Evolutionary conservation across 2,888 invertebrate genomes (phyloP).

Genomic region (Tiliacea citrago): DNA sequence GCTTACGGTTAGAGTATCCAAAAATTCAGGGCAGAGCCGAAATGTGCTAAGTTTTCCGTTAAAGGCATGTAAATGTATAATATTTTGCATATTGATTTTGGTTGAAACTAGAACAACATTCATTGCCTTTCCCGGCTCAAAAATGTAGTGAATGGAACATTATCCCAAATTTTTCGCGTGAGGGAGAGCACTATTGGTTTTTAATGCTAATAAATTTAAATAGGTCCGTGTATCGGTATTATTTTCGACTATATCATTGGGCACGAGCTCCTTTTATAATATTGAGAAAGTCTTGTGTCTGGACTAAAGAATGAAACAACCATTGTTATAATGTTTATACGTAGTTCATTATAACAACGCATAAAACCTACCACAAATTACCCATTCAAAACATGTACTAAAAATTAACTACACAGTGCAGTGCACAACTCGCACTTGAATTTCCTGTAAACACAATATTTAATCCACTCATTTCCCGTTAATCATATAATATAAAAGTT

Average conservation of each 20-base stretch:
- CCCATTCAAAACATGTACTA: slow-evolving; percentile 7
- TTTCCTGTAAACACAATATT: no score
- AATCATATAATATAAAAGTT: slow-evolving; percentile 59
- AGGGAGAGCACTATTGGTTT: slow-evolving; percentile 34
- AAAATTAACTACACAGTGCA: slow-evolving; percentile 3
- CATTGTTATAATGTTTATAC: no score
- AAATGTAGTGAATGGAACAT: slow-evolving; percentile 31
- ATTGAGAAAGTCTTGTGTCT: not conserved
- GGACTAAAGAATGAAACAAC: not conserved
- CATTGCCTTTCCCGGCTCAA: slow-evolving; percentile 38
- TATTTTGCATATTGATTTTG: slow-evolving; percentile 63
- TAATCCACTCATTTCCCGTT: slow-evolving; percentile 54
- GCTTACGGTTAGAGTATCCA: slow-evolving; percentile 43
- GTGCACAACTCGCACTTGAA: slow-evolving; percentile 26
- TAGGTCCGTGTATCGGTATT: no score
- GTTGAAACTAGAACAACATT: slow-evolving; percentile 46
- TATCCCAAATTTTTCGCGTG: slow-evolving; percentile 38
- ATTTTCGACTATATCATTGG: no score
- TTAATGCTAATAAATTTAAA: slow-evolving; percentile 46
- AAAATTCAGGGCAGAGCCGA: slow-evolving; percentile 54
- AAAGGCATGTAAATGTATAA: slow-evolving; percentile 57
- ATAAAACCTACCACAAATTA: slow-evolving; percentile 4
- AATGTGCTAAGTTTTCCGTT: slow-evolving; percentile 62
- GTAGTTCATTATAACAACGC: not conserved
- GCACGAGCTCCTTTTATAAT: slow-evolving; percentile 18